Evolutionary conservation across 2,113 vertebrate species (phyloP), one percentile per base, ranked within the genome.

Genomic region (Gallinago media): DNA sequence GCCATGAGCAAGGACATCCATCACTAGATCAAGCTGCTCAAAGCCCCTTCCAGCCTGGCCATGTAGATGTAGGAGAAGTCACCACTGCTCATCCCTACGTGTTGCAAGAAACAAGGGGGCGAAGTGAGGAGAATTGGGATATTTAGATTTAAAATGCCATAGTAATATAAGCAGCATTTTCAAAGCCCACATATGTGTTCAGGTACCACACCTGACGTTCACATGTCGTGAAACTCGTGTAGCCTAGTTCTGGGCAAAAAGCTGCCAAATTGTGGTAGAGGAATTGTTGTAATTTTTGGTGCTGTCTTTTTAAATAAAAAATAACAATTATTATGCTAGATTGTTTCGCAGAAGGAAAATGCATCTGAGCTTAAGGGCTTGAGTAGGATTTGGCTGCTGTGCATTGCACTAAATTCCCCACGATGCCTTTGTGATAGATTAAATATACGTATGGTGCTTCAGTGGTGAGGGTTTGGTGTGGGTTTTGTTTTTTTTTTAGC

Each of bases 291-390:
- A 74, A 13, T 58, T 67, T 81, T 71, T 55, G 38, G 8, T 19
- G n/a, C 68, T 88, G 72, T 94, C 54, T 80, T 92, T 93, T 90
- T 52, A 92, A 85, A 90, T 77, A 17, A 89, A 85, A 95, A 73
- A 52, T 49, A 52, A 21, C 22, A 19, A 54, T 85, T 95, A 77
- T 85, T 90, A 47, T 85, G 44, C 38, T 85, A 70, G 74, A 80
- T 95, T 92, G 50, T 85, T 97, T 88, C 80, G 21, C 59, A 83
- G 72, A 86, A 85, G 68, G 71, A 96, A 89, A 93, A 94, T 88
- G 44, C 47, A 63, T 92, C 75, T 73, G n/a, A 63, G 88, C 70
- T 96, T 94, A 96, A 96, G 70, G 62, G 91, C 91, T 96, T 95
- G 89, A 85, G 91, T 44, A 62, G 94, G 94, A 94, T 95, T 94